These are phyloP conservation scores for Calyptomena viridis DNA, from an alignment of 2,113 vertebrate species.

Conservation along the genomic window DNA sequence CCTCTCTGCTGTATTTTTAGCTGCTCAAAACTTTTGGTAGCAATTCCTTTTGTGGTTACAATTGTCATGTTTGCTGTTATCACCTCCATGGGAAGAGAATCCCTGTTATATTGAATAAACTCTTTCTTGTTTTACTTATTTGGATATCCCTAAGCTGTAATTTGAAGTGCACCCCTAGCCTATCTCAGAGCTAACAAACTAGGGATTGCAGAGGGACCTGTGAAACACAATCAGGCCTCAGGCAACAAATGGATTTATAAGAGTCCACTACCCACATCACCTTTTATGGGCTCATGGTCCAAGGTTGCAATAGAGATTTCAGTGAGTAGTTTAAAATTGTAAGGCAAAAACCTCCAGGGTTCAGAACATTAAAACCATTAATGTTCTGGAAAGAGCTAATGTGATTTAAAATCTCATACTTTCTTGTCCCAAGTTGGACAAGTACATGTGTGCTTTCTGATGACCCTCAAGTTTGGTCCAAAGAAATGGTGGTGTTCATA, in stretches of 20 bases:
- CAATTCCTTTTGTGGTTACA: slow-evolving; percentile 1
- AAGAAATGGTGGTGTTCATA: background rate
- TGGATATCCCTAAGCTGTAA: background rate
- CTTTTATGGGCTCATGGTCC: background rate
- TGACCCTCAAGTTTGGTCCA: background rate
- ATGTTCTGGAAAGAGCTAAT: background rate
- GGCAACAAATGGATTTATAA: background rate
- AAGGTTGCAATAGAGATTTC: background rate
- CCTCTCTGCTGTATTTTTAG: background rate
- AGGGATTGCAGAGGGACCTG: background rate
- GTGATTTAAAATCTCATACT: background rate
- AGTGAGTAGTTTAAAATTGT: background rate
- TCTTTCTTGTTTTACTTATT: background rate
- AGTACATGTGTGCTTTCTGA: background rate
- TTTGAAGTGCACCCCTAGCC: background rate
- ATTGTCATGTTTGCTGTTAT: background rate
- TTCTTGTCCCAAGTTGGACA: background rate
- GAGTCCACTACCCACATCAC: background rate
- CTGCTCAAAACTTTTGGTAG: background rate
- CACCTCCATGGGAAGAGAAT: background rate
- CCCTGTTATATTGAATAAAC: background rate
- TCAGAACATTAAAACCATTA: background rate
- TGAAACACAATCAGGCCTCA: background rate
- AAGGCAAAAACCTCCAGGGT: background rate
- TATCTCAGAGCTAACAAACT: background rate